Evolutionary conservation across 1,140 invertebrate species (phyloP), one percentile per base, ranked within the genome.

Genomic region (Acromyrmex heyeri): DNA sequence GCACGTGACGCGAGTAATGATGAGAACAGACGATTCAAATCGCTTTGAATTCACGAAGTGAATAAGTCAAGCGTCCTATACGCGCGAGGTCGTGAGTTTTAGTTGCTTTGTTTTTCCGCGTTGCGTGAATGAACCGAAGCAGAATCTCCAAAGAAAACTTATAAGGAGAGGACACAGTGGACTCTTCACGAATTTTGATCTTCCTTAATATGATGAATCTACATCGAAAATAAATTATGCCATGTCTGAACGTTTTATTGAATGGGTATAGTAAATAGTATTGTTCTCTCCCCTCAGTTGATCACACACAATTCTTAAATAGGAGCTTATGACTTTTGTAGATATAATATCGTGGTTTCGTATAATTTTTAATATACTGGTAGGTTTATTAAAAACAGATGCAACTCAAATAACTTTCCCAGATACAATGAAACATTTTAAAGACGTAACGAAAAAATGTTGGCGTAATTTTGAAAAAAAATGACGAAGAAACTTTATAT

Each of bases 21-120:
- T 75, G 79, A 55, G 69, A 83, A 83, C 69, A 61, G 79, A 82
- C 34, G 38, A 83, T 73, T 61, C 38, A 50, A 83, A 83, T 83
- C 69, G 55, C 27, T 83, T 83, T 44, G 55, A 44, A 83, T 83
- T 83, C 79, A 61, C 38, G 24, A 72, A 27, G 21, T 34, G 70
- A 83, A 73, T 50, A 61, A 73, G 53, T 81, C 48, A 70, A 70
- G 65, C 30, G 21, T 61, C 18, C 34, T 48, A 0, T 18, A 48
- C 38, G 53, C 21, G 64, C 16, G 79, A 50, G 24, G 24, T 81
- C 2, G 38, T 59, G 67, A 75, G 44, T 75, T 61, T 24, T 48
- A 62, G 44, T 0, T 14, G 18, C 55, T 34, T 27, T n/a, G 14
- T 48, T 44, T 65, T 78, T 78, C 38, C 61, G 24, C 16, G 24